Percentiles rank a stretch among this genome's conserved stretches.
Conservation (phyloP, 2,888 invertebrate genomes). For the Calliopum simillimum region DNA sequence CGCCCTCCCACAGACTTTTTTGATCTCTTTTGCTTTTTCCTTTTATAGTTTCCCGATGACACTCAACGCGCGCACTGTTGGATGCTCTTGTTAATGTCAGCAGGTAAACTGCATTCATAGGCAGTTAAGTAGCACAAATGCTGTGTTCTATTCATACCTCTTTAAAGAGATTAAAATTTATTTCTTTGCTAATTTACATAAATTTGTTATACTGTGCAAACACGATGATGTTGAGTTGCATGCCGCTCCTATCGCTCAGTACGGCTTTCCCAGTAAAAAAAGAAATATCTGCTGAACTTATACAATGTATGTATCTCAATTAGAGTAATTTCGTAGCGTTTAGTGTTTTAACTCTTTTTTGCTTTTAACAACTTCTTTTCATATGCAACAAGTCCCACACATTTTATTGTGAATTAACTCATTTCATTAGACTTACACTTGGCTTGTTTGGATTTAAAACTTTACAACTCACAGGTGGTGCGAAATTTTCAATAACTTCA, state of each 20-base stretch:
- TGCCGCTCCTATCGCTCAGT: slow-evolving; percentile 21
- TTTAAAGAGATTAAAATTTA: too few species aligned
- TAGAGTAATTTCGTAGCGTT: slow-evolving; percentile 20
- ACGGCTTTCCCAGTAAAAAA: not conserved
- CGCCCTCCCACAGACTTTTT: not conserved
- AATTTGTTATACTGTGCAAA: slow-evolving; percentile 25
- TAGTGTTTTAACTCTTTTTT: not conserved
- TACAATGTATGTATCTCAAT: slow-evolving; percentile 2
- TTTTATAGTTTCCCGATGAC: not conserved
- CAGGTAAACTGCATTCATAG: not conserved
- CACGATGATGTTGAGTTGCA: slow-evolving; percentile 15
- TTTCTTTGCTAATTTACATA: not conserved
- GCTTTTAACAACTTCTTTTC: slow-evolving; percentile 15
- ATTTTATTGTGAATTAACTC: slow-evolving; percentile 23
- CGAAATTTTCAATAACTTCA: too few species aligned
- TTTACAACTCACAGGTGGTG: too few species aligned
- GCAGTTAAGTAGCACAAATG: not conserved
- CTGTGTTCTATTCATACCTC: too few species aligned
- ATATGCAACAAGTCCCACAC: not conserved
- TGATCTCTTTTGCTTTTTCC: not conserved
- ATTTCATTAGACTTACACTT: slow-evolving; percentile 14
- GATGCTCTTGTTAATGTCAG: not conserved
- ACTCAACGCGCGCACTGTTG: not conserved
- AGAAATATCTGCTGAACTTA: not conserved
- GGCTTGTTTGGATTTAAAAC: too few species aligned